phyloP scores from a whole-genome alignment of 2,797 vertebrate species.

The Cirrhinus molitorella region DNA sequence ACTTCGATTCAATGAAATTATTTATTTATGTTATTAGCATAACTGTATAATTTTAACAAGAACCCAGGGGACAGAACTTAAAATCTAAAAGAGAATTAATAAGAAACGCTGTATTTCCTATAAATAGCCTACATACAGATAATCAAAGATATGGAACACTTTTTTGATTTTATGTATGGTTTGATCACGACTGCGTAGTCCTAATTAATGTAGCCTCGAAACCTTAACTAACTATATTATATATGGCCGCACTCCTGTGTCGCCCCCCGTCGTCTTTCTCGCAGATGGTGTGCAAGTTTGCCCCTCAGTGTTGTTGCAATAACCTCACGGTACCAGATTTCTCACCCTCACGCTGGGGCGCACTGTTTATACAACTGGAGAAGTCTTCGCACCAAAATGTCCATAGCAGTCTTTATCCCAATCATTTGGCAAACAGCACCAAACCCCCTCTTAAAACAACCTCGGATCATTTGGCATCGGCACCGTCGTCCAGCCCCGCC shows the following conservation, averaged over 20 bases:
- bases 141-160: not conserved
- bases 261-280: constrained; percentile 70
- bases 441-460: constrained; percentile 42
- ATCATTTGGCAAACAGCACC: constrained; percentile 55
- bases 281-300: constrained; percentile 82
- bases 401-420: constrained; percentile 42
- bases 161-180: not conserved
- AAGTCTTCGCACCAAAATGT: constrained; percentile 77
- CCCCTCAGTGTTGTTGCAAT: constrained; percentile 82
- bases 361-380: constrained; percentile 83
- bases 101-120: not conserved
- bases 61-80: not conserved
- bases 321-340: constrained; percentile 75
- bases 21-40: no score
- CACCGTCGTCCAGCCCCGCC: constrained; percentile 26
- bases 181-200: not conserved
- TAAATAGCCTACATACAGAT: not conserved
- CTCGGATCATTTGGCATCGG: constrained; percentile 49
- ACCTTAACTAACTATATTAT: constrained; percentile 47
- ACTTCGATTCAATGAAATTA: not conserved
- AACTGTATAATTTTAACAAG: not conserved
- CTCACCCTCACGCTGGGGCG: constrained; percentile 68
- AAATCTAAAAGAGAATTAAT: not conserved
- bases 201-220: not conserved
- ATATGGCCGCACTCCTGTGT: constrained; percentile 56